A percentile compares a stretch with the other conserved stretches of the same genome.
phyloP scores from a whole-genome alignment of 2,888 invertebrate species.

The Metalampra italica region DNA sequence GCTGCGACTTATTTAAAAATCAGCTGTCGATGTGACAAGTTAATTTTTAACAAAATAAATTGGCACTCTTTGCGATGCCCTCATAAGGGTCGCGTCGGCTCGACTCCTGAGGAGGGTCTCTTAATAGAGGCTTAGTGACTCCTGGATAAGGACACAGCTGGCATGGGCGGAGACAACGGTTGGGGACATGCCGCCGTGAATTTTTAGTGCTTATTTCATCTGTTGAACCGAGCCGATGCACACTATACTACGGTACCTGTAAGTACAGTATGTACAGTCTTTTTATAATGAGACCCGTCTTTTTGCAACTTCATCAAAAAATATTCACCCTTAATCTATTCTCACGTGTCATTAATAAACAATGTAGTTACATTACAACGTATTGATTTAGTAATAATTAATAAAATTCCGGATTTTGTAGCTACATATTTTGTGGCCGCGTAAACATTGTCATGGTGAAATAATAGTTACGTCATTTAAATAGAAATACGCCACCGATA shows the following conservation, averaged over 20 bases:
- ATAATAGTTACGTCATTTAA: too few relatives aligned
- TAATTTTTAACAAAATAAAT: slow-evolving; percentile 74
- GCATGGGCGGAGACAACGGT: slow-evolving; percentile 58
- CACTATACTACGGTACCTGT: too few relatives aligned
- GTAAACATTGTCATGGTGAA: too few relatives aligned
- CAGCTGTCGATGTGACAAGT: slow-evolving; percentile 61
- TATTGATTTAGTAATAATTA: too few relatives aligned
- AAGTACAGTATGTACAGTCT: not conserved
- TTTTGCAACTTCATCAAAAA: too few relatives aligned
- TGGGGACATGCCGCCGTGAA: slow-evolving; percentile 40
- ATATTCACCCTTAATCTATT: too few relatives aligned
- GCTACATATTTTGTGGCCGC: too few relatives aligned
- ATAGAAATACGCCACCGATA: too few relatives aligned
- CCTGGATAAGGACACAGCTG: slow-evolving; percentile 54
- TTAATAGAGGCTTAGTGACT: slow-evolving; percentile 57
- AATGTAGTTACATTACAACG: too few relatives aligned
- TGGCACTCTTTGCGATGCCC: slow-evolving; percentile 47
- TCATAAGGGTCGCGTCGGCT: slow-evolving; percentile 51
- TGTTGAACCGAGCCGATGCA: slow-evolving; percentile 6
- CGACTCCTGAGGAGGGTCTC: slow-evolving; percentile 37
- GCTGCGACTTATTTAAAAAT: slow-evolving; percentile 45
- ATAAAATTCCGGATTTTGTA: too few relatives aligned
- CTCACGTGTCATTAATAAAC: too few relatives aligned
- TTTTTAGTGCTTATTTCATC: slow-evolving; percentile 48
- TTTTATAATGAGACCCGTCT: not conserved